Conservation (phyloP, 2,113 vertebrate genomes). For the Eubucco bourcierii region DNA sequence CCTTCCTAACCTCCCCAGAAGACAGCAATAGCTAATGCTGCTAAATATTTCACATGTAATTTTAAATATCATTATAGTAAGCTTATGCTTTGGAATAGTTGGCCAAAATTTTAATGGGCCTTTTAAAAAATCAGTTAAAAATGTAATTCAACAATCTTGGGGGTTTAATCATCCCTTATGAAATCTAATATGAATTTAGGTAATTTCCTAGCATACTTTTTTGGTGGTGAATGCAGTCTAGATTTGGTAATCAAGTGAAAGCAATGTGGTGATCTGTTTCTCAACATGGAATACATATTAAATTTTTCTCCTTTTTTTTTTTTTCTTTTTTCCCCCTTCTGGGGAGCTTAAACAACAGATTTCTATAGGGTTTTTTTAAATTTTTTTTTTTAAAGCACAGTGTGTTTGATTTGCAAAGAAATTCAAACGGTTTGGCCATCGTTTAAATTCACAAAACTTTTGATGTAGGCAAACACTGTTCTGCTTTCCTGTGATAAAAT, state of each 20-base stretch:
- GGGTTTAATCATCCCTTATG: not conserved
- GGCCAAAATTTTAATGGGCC: not conserved
- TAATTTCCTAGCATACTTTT: not conserved
- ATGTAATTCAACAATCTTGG: not conserved
- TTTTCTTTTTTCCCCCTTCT: not conserved
- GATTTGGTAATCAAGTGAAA: not conserved
- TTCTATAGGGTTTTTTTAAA: not conserved
- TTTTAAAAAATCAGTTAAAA: not conserved
- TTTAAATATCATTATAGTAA: not conserved
- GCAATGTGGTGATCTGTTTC: not conserved
- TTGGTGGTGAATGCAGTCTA: not conserved
- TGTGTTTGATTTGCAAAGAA: not conserved
- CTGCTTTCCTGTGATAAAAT: not conserved
- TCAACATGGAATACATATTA: not conserved
- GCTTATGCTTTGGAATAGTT: not conserved
- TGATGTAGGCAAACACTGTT: not conserved
- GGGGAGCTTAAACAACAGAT: not conserved
- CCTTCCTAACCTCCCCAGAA: not conserved
- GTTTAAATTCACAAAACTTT: not conserved
- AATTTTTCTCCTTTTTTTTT: not conserved
- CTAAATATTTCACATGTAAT: not conserved
- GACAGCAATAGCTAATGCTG: not conserved
- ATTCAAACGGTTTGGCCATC: not conserved
- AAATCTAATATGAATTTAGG: not conserved
- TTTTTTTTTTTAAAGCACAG: not conserved